Evolutionary conservation across 2,797 vertebrate genomes (phyloP), one percentile per base, ranked within the genome.

Genomic region (Triplophysa yarkandensis): DNA sequence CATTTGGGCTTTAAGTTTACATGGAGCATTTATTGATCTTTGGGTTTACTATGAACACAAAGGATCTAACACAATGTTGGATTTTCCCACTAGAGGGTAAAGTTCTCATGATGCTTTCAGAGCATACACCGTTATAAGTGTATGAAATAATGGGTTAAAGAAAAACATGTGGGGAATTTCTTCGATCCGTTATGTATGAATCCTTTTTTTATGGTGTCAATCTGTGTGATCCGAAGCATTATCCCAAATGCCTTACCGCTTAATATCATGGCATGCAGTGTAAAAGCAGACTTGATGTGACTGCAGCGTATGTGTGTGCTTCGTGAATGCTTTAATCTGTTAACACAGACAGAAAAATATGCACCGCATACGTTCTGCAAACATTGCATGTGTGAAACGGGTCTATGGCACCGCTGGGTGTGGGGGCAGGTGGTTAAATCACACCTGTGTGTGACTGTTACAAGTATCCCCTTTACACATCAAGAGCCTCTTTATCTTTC

Each of bases 391-490:
- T 39, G 36, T 13, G 13, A 36, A 36, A 36, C 34, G 36, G 36
- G 36, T 11, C 36, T 39, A 57, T 67, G 41, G 41, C 43, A 58
- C 67, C 25, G 36, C 46, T 25, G 21, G 43, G 10, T 16, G 0
- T 11, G 61, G 50, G n/a, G 13, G 50, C 4, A 5, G 50, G 25
- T 23, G 50, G 52, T 55, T 16, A 55, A 55, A 25, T 55, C 25
- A 70, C 80, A 79, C 80, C 61, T 79, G 64, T 68, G 48, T 46
- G 55, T 50, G 28, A 62, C 34, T 63, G 17, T 55, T 52, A 46
- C 32, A 66, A 71, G 13, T 74, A 44, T 44, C 77, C 62, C 69
- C 60, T 36, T 57, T 69, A 73, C 77, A 41, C 39, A 58, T 68
- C 39, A 74, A 74, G 50, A 66, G 27, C 39, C 52, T 74, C 62